Evolutionary conservation across 2,797 vertebrate genomes (phyloP).

Genomic region (Meriones psammophilus): DNA sequence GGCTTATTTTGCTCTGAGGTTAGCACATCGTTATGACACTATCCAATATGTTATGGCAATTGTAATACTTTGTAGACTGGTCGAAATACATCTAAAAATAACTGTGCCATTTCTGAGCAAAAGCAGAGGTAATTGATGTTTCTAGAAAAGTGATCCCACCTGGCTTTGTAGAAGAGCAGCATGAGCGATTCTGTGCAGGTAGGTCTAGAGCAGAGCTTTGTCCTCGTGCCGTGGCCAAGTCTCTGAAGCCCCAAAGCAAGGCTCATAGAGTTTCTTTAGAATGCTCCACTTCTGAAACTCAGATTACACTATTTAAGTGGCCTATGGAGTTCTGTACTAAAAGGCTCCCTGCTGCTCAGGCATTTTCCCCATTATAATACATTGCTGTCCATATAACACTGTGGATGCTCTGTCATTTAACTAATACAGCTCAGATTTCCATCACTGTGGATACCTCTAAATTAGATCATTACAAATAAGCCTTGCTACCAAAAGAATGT

Average conservation of each 20-base stretch:
- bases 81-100: constrained; percentile 90
- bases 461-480: constrained; percentile 86
- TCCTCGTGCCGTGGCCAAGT: constrained; percentile 83
- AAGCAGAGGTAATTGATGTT: constrained; percentile 88
- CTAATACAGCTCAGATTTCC: constrained; percentile 85
- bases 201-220: constrained; percentile 85
- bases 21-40: constrained; percentile 85
- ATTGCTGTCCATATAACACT: constrained; percentile 82
- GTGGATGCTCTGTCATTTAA: constrained; percentile 84
- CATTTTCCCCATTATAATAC: constrained; percentile 82
- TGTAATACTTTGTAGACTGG: constrained; percentile 88
- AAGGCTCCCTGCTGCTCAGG: constrained; percentile 85
- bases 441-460: constrained; percentile 80
- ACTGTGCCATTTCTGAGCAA: constrained; percentile 89
- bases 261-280: constrained; percentile 85
- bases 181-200: constrained; percentile 82
- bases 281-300: constrained; percentile 84
- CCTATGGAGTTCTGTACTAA: constrained; percentile 83
- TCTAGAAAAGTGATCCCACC: constrained; percentile 89
- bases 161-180: constrained; percentile 89
- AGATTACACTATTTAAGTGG: constrained; percentile 87
- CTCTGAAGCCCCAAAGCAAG: constrained; percentile 85
- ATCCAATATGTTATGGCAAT: constrained; percentile 86
- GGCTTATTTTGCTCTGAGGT: constrained; percentile 85
- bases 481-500: constrained; percentile 76